These are phyloP conservation scores for Standfussiana lucernea DNA, from an alignment of 2,888 invertebrate genomes.

Conservation along the genomic window DNA sequence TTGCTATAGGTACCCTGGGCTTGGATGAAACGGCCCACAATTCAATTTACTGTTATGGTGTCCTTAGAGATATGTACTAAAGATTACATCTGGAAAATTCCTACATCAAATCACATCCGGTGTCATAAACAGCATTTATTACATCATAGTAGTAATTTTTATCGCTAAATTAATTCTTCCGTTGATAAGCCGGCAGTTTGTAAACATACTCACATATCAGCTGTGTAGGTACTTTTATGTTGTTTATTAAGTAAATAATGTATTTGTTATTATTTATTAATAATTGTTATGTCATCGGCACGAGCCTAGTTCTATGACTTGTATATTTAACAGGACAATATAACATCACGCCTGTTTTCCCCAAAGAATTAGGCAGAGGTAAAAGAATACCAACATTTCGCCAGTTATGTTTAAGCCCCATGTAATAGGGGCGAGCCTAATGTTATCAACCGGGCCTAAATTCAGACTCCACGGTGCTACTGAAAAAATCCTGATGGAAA, in stretches of 20 bases:
- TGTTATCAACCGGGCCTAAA: neutral
- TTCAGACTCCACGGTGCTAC: neutral
- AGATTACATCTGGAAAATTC: slow-evolving; percentile 19
- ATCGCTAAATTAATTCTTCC: slow-evolving; percentile 30
- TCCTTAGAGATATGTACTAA: neutral
- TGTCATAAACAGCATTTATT: neutral
- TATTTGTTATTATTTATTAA: slow-evolving; percentile 13
- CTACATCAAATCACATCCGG: slow-evolving; percentile 8
- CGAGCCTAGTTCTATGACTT: neutral
- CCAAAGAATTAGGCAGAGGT: neutral
- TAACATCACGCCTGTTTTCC: neutral
- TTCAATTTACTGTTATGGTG: neutral
- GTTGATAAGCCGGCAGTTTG: slow-evolving; percentile 35
- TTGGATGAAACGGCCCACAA: too few relatives aligned
- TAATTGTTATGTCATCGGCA: slow-evolving; percentile 6
- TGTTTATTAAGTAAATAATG: slow-evolving; percentile 13
- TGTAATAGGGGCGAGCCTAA: neutral
- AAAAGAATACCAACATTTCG: neutral
- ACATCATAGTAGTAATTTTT: slow-evolving; percentile 25
- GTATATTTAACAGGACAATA: neutral
- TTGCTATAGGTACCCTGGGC: too few relatives aligned
- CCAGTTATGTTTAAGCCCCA: neutral
- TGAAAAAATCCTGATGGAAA: neutral
- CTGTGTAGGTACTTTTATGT: slow-evolving; percentile 9
- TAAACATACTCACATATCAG: slow-evolving; percentile 16